Base-by-base conservation (phyloP, 1,140 invertebrate species). In the Drosophila suzukii region DNA sequence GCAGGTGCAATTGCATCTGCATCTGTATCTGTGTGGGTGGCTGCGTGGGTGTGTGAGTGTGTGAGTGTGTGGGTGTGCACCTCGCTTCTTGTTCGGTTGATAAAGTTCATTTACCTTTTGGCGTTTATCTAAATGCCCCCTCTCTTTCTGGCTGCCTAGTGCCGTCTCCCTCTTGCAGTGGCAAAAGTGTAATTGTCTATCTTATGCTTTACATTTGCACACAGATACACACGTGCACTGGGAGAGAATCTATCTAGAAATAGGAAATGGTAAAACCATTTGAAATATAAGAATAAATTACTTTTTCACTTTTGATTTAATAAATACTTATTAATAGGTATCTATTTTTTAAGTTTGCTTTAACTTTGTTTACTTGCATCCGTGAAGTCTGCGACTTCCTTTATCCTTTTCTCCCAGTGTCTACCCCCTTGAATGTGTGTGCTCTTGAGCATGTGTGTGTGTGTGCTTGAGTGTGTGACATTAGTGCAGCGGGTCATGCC, bases 101-200 rank as follows among this genome's bases (percentile, higher is more conserved):
- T 90, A 86, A 81, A 90, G 85, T 90, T 90, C 85, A 86, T 90
- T 90, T 85, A 90, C 85, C 85, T 86, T 86, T 86, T 75, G 75
- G 77, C 82, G 75, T 88, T 86, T 86, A 88, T 89, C 81, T 83
- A 81, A 85, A 83, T 77, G 75, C 44, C 57, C 15, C 47, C 27
- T 38, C 76, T 54, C 17, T 17, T 36, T 20, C 41, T 56, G 32
- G 41, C 53, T 55, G 32, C n/a, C 39, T 59, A 24, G 55, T 44
- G 10, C 55, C 20, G 6, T 61, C 49, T 59, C 24, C 34, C 20
- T 61, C 39, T 41, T 73, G 79, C 79, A 73, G 79, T 79, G 75
- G 75, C 58, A 88, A 88, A 86, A 82, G 82, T 88, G 83, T 86
- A 88, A 86, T 86, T 86, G 82, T 86, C 85, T 81, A 90, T 88